Base-by-base conservation (phyloP, 2,113 vertebrate genomes). In the Hemibagrus wyckioides region DNA sequence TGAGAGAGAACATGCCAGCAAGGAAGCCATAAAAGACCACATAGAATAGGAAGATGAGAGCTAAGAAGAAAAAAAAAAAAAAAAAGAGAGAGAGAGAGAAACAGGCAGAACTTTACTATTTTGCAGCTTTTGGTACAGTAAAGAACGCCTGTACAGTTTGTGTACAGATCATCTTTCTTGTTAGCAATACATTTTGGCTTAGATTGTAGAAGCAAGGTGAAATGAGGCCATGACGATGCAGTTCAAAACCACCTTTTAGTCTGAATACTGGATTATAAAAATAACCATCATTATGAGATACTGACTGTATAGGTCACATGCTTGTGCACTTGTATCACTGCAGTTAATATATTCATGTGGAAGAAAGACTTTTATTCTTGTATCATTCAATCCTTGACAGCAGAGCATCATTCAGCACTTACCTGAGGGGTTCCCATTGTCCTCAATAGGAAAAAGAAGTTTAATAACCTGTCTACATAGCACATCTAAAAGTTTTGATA, bases 31-130 rank as follows among this genome's bases (percentile, higher is more conserved):
- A 99, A 91, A 99, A 99, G 39, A 97, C 93, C 88, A 98, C 89
- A 92, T 99, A 99, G 92, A 99, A 99, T 39, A 99, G 95, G 30
- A 98, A 93, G 93, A 99, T 97, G 91, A 98, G 95, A 87, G 96
- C 97, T 99, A 93, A 90, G 90, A 71, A 76, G 28, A 54, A 14
- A 67, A 7, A 65, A 28, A 56, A 4, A 61, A 9, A 59, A 6
- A 79, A 8, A 76, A 6, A 76, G 44, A 50, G 9, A n/a, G 41
- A 30, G 28, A 77, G 44, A 73, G 69, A 41, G 30, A 75, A 67
- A 77, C 44, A 65, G 21, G 33, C 15, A 80, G 30, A 80, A 57
- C 6, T 21, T 21, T 39, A 65, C 39, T 65, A 65, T 82, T n/a
- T 33, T 67, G 41, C 19, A 81, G 48, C 14, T 21, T 54, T 79